A percentile compares a stretch with the other conserved stretches of the same genome.
phyloP scores from a whole-genome alignment of 2,113 vertebrate species.

The Cyanoderma ruficeps region DNA sequence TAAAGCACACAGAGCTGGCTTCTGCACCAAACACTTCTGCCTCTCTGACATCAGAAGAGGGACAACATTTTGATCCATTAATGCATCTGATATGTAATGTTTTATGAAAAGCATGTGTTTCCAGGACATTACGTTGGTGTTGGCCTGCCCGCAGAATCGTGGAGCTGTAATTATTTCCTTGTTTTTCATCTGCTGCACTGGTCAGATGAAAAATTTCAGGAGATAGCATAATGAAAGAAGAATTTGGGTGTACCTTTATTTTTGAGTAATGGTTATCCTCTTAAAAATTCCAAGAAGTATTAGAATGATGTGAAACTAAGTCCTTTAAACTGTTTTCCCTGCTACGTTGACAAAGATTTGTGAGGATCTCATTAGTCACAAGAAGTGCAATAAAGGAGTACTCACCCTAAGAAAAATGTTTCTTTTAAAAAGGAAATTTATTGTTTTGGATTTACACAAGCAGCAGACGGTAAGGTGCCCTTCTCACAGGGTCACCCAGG shows the following conservation, averaged over 20 bases:
- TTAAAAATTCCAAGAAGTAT: background rate
- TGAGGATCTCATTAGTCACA: background rate
- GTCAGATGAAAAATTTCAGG: background rate
- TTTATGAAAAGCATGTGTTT: background rate
- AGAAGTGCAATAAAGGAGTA: background rate
- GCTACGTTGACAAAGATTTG: background rate
- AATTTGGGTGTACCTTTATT: background rate
- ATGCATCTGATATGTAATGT: background rate
- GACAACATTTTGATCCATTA: constrained; percentile 9
- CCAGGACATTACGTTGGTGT: background rate
- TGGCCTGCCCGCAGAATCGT: background rate
- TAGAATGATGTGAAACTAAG: background rate
- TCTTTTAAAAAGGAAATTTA: background rate
- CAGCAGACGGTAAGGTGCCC: background rate
- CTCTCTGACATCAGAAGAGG: background rate
- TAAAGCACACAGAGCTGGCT: background rate
- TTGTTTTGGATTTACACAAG: background rate
- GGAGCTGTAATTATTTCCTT: constrained; percentile 10
- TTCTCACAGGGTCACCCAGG: background rate
- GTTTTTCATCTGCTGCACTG: background rate
- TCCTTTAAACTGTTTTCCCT: background rate
- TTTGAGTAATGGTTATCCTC: background rate
- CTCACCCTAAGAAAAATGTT: background rate
- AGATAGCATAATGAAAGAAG: background rate
- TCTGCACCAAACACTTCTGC: background rate